Base-by-base conservation (phyloP, 92 coral and sea anemone genomes). In the Heliopora coerulea region DNA sequence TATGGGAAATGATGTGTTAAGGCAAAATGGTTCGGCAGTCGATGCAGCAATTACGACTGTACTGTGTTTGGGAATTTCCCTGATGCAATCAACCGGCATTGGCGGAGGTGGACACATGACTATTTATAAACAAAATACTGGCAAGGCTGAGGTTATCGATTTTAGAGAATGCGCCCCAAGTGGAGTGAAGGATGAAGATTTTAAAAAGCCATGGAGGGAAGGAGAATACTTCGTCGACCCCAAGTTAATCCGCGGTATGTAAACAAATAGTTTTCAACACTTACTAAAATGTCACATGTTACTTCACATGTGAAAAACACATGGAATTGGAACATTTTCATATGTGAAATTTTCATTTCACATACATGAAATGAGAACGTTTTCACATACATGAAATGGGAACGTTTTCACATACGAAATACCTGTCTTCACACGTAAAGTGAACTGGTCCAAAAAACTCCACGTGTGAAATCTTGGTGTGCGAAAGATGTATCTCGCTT, bases 101-200 rank as follows among this genome's bases (percentile, higher is more conserved):
- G 91, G 91, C 6, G 96, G 96, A 10, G 91, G 96, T 20, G 96
- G 88, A 1, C 86, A 86, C 68, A 89, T 89, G 91, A 78, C 86
- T 77, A 88, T 89, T 29, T 89, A 86, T 34, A 68, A 78, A 49
- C 88, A 83, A 19, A 69, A n/a, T 24, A 41, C 83, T 39, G 44
- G 31, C 17, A 32, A 11, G 8, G 84, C 95, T 14, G 87, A 86
- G 64, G 83, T 82, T 73, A 79, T 88, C 26, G 89, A 88, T 65
- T 88, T 86, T 29, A 62, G 95, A 59, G 95, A 86, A 49, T 75
- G 68, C 14, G 95, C 95, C 27, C 95, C 95, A 19, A 85, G 37
- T 10, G 62, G 56, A 21, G 87, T 89, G 26, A 82, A 65, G 0
- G 31, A 79, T 27, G 65, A 63, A 35, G 80, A 82, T 84, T 88